A percentile compares a stretch with the other conserved stretches of the same genome.
phyloP scores from a whole-genome alignment of 1,140 invertebrate genomes.

The Lucilia sericata region DNA sequence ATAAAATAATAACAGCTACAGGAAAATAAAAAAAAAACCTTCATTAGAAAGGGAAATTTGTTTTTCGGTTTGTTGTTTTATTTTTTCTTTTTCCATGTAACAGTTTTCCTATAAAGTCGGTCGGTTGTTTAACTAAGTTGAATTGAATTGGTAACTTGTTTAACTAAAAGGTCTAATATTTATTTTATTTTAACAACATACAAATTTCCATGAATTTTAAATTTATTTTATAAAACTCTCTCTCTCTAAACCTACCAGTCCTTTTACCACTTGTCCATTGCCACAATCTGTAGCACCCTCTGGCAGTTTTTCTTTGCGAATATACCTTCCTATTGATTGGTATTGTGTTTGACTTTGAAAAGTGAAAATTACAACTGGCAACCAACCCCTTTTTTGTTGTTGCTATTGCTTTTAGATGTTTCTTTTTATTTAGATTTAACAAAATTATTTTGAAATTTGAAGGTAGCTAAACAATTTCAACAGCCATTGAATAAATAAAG shows the following conservation, averaged over 20 bases:
- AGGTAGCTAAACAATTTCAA: not conserved
- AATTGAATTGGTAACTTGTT: not conserved
- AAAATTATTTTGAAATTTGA: not conserved
- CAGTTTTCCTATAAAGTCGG: not conserved
- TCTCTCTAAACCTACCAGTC: not conserved
- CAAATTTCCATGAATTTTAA: slow-evolving; percentile 19
- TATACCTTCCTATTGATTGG: not conserved
- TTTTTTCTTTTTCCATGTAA: not conserved
- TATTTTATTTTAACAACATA: not conserved
- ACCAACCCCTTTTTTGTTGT: not conserved
- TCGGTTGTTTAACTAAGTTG: not conserved
- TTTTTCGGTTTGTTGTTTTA: not conserved
- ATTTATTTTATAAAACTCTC: not conserved
- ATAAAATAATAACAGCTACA: not conserved
- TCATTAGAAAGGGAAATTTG: slow-evolving; percentile 1
- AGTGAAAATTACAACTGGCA: slow-evolving; percentile 16
- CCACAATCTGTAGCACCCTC: not conserved
- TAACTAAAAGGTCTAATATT: slow-evolving; percentile 20
- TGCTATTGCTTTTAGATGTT: not conserved
- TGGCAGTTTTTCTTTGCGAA: not conserved
- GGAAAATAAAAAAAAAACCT: not conserved
- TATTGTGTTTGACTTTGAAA: slow-evolving; percentile 23
- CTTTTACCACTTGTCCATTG: not conserved
- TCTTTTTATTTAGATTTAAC: not conserved
- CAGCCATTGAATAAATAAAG: slow-evolving; percentile 26